Evolutionary conservation across 2,113 vertebrate genomes (phyloP).

Genomic region (Toxostoma redivivum): DNA sequence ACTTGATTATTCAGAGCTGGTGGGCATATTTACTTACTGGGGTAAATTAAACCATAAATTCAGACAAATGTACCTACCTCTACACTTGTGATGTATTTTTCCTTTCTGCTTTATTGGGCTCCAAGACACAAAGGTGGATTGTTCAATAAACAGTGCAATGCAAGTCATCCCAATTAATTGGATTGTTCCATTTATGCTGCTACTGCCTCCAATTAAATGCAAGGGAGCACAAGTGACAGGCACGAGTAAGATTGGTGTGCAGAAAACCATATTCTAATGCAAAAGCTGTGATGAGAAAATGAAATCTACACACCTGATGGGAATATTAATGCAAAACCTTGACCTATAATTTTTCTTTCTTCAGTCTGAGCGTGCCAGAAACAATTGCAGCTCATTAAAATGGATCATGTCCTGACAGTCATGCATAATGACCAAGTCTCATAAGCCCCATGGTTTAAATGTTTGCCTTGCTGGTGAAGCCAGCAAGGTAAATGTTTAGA

Average conservation of each 20-base stretch:
- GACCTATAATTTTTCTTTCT: slow-evolving; percentile 31
- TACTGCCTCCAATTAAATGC: slow-evolving; percentile 15
- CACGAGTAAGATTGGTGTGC: not conserved
- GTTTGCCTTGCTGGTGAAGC: not conserved
- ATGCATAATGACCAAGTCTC: not conserved
- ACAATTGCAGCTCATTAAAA: slow-evolving; percentile 25
- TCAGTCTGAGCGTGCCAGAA: not conserved
- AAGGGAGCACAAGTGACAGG: not conserved
- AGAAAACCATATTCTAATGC: slow-evolving; percentile 12
- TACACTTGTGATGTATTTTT: not conserved
- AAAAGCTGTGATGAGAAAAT: slow-evolving; percentile 29
- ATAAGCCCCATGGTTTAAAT: not conserved
- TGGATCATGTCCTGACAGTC: not conserved
- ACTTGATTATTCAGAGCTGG: slow-evolving; percentile 26
- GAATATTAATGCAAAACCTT: slow-evolving; percentile 52
- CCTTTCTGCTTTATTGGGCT: not conserved
- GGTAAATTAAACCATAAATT: slow-evolving; percentile 32
- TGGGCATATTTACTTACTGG: not conserved
- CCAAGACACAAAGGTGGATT: slow-evolving; percentile 6
- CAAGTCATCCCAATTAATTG: slow-evolving; percentile 22
- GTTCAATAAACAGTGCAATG: not conserved
- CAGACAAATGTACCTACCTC: slow-evolving; percentile 1
- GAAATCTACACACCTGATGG: not conserved
- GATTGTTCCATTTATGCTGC: slow-evolving; percentile 16
- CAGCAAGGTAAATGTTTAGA: not conserved